Evolutionary conservation across 2,888 invertebrate genomes (phyloP).

Genomic region (Ariolimax columbianus): DNA sequence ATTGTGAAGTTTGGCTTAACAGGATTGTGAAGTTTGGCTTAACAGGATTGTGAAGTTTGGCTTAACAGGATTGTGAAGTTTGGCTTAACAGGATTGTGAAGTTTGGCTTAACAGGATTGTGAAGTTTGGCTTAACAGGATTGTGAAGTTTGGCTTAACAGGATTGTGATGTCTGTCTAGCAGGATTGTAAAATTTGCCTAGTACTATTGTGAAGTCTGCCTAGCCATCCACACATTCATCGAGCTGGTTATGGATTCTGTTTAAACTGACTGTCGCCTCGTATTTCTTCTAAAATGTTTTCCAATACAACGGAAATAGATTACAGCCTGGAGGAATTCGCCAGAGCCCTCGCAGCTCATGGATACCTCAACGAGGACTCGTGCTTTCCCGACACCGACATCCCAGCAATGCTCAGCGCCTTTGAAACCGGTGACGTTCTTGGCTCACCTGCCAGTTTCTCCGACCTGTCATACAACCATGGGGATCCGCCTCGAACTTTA

Average conservation of each 20-base stretch:
- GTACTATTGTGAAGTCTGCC: too few species aligned
- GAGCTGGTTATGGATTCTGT: background rate
- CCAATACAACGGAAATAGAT: constrained; percentile 29
- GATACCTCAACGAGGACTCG: constrained; percentile 42
- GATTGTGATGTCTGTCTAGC: background rate
- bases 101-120: background rate
- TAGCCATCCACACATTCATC: background rate
- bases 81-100: background rate
- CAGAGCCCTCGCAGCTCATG: constrained; percentile 22
- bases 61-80: too few species aligned
- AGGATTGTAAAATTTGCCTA: background rate
- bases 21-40: background rate
- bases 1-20: background rate
- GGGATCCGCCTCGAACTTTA: constrained; percentile 24
- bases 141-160: background rate
- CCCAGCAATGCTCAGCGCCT: constrained; percentile 34
- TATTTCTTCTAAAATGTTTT: background rate
- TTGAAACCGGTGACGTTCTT: constrained; percentile 12
- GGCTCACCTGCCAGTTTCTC: constrained; percentile 25
- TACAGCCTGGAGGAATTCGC: constrained; percentile 42
- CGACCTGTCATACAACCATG: constrained; percentile 7
- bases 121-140: background rate
- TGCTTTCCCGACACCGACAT: constrained; percentile 37
- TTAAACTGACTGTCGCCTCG: background rate
- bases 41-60: background rate